A percentile compares a stretch with the other conserved stretches of the same genome.
phyloP scores from a whole-genome alignment of 2,113 vertebrate species.

The Engraulis encrasicolus region DNA sequence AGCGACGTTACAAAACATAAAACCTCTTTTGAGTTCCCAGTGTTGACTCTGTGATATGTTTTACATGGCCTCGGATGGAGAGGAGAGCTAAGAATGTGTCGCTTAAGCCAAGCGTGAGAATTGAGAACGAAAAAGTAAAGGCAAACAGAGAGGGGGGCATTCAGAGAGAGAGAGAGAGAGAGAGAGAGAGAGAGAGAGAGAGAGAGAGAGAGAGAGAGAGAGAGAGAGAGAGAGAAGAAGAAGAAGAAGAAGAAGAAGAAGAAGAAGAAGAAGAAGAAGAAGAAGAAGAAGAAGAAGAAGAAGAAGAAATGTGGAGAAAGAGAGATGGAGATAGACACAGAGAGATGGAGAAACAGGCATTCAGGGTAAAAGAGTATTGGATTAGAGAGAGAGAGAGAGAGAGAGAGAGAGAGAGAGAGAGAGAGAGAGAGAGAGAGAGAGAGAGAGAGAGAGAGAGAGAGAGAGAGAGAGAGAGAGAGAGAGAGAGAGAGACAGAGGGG shows the following conservation, averaged over 20 bases:
- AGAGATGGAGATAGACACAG: too few relatives aligned
- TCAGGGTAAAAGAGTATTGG: too few relatives aligned
- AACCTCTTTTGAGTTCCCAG: not conserved
- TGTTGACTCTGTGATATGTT: slow-evolving; percentile 40
- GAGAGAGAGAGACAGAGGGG: slow-evolving; percentile 40
- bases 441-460: not conserved
- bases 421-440: not conserved
- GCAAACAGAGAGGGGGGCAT: too few relatives aligned
- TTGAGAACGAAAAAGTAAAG: not conserved
- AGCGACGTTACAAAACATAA: not conserved
- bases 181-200: too few relatives aligned
- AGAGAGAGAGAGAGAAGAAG: too few relatives aligned
- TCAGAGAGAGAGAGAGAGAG: too few relatives aligned
- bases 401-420: not conserved
- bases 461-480: not conserved
- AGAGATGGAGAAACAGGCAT: too few relatives aligned
- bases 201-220: too few relatives aligned
- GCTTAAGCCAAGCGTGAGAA: slow-evolving; percentile 34
- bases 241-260: too few relatives aligned
- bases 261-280: too few relatives aligned
- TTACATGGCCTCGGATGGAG: slow-evolving; percentile 46
- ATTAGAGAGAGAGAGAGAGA: slow-evolving; percentile 43
- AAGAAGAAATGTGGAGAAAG: too few relatives aligned
- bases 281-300: too few relatives aligned
- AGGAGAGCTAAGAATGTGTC: slow-evolving; percentile 33